These are phyloP conservation scores for Vanacampus margaritifer DNA, from an alignment of 2,113 vertebrate species.

Conservation along the genomic window DNA sequence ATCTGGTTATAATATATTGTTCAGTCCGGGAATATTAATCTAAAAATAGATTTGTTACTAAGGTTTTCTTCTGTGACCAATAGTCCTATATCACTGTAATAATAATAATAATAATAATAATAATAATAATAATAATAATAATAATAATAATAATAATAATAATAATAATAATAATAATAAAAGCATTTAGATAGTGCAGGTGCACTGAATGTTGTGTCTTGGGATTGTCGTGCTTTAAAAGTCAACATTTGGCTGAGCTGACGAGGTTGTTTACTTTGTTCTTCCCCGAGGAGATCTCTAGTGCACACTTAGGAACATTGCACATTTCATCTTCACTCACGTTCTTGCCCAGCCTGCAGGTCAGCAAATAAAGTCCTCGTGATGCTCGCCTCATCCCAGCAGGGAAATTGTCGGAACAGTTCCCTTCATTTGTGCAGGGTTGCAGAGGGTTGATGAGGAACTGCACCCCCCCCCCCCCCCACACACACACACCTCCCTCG, in stretches of 20 bases:
- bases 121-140: too few species aligned
- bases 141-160: too few species aligned
- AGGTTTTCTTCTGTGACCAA: too few species aligned
- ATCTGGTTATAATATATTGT: too few species aligned
- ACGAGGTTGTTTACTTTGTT: not conserved
- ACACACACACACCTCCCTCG: not conserved
- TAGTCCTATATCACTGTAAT: too few species aligned
- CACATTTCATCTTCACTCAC: conserved; percentile 10
- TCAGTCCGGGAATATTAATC: too few species aligned
- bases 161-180: too few species aligned
- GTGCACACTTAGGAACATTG: conserved; percentile 3
- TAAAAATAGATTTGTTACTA: too few species aligned
- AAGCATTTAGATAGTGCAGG: not conserved
- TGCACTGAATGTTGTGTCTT: not conserved
- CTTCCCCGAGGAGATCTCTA: not conserved
- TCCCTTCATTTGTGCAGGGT: conserved; percentile 39
- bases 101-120: too few species aligned
- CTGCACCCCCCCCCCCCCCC: conserved; percentile 35
- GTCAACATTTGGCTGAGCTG: not conserved
- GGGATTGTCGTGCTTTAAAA: not conserved
- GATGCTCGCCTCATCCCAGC: conserved; percentile 22
- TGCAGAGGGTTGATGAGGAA: conserved; percentile 47
- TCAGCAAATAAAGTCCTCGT: conserved; percentile 27
- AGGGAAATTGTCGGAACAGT: conserved; percentile 42
- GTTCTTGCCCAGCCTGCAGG: conserved; percentile 7